These are phyloP conservation scores for Gracilinanus agilis DNA, from an alignment of 2,113 vertebrate genomes.

Conservation along the genomic window DNA sequence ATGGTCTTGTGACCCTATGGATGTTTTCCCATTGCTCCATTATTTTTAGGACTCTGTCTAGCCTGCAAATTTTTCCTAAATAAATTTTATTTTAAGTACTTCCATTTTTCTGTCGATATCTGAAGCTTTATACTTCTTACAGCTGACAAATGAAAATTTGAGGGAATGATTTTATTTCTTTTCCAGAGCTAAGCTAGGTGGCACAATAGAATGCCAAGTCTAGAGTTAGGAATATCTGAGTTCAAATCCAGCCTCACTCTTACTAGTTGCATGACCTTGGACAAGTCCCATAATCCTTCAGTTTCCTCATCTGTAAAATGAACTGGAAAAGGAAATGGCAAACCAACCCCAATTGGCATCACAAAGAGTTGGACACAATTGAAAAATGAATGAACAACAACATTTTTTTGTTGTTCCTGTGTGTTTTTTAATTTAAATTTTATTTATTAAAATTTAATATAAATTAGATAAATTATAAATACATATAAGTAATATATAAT, in stretches of 20 bases:
- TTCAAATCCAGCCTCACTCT: background rate
- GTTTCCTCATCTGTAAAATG: background rate
- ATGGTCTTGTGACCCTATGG: background rate
- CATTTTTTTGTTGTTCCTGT: too few species aligned
- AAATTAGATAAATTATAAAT: too few species aligned
- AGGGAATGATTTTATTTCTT: conserved; percentile 37
- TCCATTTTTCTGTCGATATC: conserved; percentile 9
- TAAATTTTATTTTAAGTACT: conserved; percentile 7
- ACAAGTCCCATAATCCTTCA: background rate
- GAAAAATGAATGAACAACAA: background rate
- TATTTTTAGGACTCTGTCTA: conserved; percentile 22
- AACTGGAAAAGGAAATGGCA: background rate
- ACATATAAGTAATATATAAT: too few species aligned
- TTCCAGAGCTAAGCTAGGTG: background rate
- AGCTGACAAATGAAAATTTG: conserved; percentile 20
- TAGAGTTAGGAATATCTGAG: background rate
- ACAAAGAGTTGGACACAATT: background rate
- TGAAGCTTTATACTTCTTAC: conserved; percentile 20
- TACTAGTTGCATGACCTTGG: background rate
- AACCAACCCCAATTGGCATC: background rate
- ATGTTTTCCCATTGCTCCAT: conserved; percentile 7
- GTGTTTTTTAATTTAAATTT: too few species aligned
- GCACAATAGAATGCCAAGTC: background rate
- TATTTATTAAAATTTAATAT: too few species aligned
- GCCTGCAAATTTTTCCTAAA: background rate